phyloP scores from a whole-genome alignment of 2,113 vertebrate species.

The Oxyura jamaicensis region DNA sequence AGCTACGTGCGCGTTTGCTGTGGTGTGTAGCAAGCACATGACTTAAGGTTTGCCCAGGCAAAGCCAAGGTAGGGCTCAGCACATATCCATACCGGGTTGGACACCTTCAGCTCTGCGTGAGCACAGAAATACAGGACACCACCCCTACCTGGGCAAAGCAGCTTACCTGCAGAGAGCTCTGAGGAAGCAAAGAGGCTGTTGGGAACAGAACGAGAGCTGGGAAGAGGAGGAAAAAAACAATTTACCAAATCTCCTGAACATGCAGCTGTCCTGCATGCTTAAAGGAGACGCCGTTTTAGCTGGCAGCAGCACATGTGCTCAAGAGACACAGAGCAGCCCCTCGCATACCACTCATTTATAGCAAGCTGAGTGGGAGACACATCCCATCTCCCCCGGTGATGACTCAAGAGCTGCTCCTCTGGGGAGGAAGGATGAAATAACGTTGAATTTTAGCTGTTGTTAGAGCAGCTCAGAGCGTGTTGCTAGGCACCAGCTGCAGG shows the following conservation, averaged over 20 bases:
- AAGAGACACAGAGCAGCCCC: background rate
- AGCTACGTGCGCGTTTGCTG: background rate
- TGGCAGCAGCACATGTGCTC: background rate
- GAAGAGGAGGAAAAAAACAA: background rate
- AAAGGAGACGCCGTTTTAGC: background rate
- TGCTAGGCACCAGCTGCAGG: conserved; percentile 49
- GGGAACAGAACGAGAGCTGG: background rate
- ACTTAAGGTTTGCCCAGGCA: background rate
- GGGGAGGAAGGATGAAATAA: background rate
- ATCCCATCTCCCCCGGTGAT: background rate
- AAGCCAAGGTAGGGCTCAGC: background rate
- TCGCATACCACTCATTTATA: background rate
- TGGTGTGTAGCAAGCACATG: background rate
- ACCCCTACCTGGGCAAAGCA: background rate
- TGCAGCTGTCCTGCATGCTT: background rate
- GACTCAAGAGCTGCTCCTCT: background rate
- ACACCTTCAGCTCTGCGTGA: background rate
- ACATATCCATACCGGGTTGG: background rate
- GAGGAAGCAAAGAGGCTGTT: background rate
- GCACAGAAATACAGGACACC: too few species aligned
- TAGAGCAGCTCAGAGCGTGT: conserved; percentile 2
- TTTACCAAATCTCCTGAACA: background rate
- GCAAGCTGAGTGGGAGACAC: background rate
- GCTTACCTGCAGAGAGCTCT: background rate
- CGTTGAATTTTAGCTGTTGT: background rate